These are phyloP conservation scores for Venustoraphidia nigricollis DNA, from an alignment of 2,888 invertebrate species.

Conservation along the genomic window DNA sequence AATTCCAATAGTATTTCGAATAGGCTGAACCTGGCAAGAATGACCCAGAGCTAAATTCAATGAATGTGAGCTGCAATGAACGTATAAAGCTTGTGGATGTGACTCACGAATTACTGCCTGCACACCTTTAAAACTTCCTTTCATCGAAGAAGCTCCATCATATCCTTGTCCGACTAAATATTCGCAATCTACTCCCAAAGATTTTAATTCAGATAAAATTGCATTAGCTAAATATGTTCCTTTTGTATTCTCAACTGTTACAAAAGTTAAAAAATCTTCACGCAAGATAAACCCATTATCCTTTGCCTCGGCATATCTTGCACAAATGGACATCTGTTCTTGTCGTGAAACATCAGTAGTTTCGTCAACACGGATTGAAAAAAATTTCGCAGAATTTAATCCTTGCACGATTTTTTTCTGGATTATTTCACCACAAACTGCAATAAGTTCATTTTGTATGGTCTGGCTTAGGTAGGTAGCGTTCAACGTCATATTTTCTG, in stretches of 20 bases:
- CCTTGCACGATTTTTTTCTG: too few relatives aligned
- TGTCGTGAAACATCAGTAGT: too few relatives aligned
- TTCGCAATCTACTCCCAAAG: conserved; percentile 8
- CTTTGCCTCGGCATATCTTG: too few relatives aligned
- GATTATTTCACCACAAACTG: too few relatives aligned
- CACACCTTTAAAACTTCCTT: conserved; percentile 8
- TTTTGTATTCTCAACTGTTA: conserved; percentile 8
- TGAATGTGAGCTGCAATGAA: conserved; percentile 10
- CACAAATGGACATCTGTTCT: too few relatives aligned
- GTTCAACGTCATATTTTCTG: conserved; percentile 5
- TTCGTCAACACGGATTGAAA: too few relatives aligned
- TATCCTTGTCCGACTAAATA: conserved; percentile 9
- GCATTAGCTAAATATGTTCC: conserved; percentile 8
- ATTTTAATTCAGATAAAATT: conserved; percentile 10
- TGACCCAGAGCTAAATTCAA: conserved; percentile 11
- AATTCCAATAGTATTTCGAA: conserved; percentile 9
- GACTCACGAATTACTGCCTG: conserved; percentile 9
- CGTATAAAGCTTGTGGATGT: conserved; percentile 9
- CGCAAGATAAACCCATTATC: neutral
- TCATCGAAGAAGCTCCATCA: conserved; percentile 11
- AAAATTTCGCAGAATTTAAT: too few relatives aligned
- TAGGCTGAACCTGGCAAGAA: conserved; percentile 6
- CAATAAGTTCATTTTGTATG: too few relatives aligned
- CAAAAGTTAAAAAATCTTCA: conserved; percentile 8
- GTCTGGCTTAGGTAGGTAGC: conserved; percentile 10